Conservation (phyloP, 23 tunicate species). For the Diplosoma virens region DNA sequence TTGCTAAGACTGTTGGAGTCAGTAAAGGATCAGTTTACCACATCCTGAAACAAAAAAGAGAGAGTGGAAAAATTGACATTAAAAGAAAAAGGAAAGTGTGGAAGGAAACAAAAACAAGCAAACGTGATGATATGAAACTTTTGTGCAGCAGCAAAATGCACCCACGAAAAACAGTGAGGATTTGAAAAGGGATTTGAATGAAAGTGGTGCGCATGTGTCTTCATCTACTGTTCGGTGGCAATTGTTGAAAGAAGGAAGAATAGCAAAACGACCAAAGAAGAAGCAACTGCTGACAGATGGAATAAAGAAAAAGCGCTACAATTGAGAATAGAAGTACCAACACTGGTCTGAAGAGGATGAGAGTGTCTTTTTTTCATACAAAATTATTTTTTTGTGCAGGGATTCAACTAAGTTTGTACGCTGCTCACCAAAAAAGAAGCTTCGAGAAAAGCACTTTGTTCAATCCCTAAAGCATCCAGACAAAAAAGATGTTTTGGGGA, state of each 20-base stretch:
- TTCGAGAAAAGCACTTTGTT: neutral
- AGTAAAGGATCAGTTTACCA: neutral
- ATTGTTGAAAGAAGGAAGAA: neutral
- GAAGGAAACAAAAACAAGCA: neutral
- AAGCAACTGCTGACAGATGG: neutral
- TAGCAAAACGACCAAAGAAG: neutral
- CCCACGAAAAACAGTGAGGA: neutral
- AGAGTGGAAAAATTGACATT: neutral
- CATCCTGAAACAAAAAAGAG: neutral
- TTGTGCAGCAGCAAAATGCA: neutral
- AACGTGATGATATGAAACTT: neutral
- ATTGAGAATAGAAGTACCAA: neutral
- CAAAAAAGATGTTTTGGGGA: slow-evolving; percentile 20
- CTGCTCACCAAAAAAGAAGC: neutral
- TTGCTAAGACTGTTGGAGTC: neutral
- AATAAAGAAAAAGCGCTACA: neutral
- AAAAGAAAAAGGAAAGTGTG: neutral
- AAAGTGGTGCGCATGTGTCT: neutral
- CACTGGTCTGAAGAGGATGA: neutral
- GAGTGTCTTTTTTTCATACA: neutral
- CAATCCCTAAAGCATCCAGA: neutral
- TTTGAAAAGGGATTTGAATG: neutral
- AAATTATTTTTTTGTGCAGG: neutral
- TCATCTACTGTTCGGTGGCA: neutral
- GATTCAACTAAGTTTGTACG: neutral